Conservation (phyloP, 2,888 invertebrate species). For the Galerucella pusilla region DNA sequence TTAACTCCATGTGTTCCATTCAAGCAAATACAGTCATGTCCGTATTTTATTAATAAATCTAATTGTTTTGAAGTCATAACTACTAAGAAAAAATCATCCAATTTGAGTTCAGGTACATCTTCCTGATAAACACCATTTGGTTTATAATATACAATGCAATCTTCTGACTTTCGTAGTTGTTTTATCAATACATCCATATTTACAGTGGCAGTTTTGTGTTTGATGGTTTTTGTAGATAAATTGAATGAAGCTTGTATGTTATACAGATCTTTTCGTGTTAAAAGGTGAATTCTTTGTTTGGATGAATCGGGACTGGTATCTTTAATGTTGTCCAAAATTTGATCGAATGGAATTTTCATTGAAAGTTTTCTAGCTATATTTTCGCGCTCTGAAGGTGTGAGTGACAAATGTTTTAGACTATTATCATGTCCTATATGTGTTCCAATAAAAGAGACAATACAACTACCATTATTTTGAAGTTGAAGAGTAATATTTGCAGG, state of each 20-base stretch:
- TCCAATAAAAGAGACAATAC: constrained; percentile 11
- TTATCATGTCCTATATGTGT: constrained; percentile 37
- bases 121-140: constrained; percentile 35
- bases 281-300: constrained; percentile 37
- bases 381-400: constrained; percentile 27
- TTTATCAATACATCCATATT: constrained; percentile 44
- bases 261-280: constrained; percentile 41
- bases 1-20: constrained; percentile 50
- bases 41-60: constrained; percentile 49
- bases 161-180: constrained; percentile 29
- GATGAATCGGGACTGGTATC: constrained; percentile 27
- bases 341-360: constrained; percentile 40
- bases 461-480: constrained; percentile 15
- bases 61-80: constrained; percentile 51
- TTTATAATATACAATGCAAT: constrained; percentile 46
- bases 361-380: constrained; percentile 37
- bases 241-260: constrained; percentile 43
- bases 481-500: constrained; percentile 23
- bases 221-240: constrained; percentile 29
- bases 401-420: constrained; percentile 40
- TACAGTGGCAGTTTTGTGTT: constrained; percentile 32
- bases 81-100: constrained; percentile 51
- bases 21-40: constrained; percentile 49
- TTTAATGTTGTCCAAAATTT: constrained; percentile 41
- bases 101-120: constrained; percentile 42